These are phyloP conservation scores for Congeria kusceri DNA, from an alignment of 2,888 invertebrate species.

Conservation along the genomic window DNA sequence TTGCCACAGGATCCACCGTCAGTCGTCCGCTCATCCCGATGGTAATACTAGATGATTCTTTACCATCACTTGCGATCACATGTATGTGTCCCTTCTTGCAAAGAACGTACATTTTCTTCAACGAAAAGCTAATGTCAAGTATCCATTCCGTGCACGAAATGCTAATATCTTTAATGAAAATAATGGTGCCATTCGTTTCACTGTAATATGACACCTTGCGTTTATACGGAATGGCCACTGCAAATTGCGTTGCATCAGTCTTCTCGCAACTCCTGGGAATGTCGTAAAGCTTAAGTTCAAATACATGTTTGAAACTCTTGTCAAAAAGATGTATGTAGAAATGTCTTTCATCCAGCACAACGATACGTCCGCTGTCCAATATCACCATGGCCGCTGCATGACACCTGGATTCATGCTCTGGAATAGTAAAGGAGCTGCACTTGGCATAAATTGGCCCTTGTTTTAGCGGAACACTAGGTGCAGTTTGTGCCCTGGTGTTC, in stretches of 20 bases:
- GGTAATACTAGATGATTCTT: slow-evolving; percentile 18
- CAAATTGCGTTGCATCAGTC: slow-evolving; percentile 23
- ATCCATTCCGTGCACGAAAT: slow-evolving; percentile 55
- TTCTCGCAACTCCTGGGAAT: slow-evolving; percentile 31
- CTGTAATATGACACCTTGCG: slow-evolving; percentile 29
- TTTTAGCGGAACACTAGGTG: background rate
- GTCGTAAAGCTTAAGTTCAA: slow-evolving; percentile 32
- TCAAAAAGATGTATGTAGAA: slow-evolving; percentile 27
- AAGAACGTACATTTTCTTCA: slow-evolving; percentile 33
- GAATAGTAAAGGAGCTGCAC: slow-evolving; percentile 26
- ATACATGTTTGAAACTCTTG: slow-evolving; percentile 4
- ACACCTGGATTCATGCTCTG: slow-evolving; percentile 28
- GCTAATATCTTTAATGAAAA: slow-evolving; percentile 23
- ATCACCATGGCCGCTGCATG: slow-evolving; percentile 43
- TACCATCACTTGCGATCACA: slow-evolving; percentile 21
- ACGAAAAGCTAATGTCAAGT: slow-evolving; percentile 36
- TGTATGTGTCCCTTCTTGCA: slow-evolving; percentile 58
- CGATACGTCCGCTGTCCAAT: slow-evolving; percentile 32
- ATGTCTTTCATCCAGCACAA: slow-evolving; percentile 49
- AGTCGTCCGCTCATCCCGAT: slow-evolving; percentile 45
- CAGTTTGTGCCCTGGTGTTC: slow-evolving; percentile 7
- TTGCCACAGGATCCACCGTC: slow-evolving; percentile 26
- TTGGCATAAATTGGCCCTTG: slow-evolving; percentile 26
- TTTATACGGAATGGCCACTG: slow-evolving; percentile 51
- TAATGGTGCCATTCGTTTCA: slow-evolving; percentile 21